Percentiles rank a stretch among this genome's conserved stretches.
Conservation (phyloP, 2,113 vertebrate species). For the Pseudopipra pipra region DNA sequence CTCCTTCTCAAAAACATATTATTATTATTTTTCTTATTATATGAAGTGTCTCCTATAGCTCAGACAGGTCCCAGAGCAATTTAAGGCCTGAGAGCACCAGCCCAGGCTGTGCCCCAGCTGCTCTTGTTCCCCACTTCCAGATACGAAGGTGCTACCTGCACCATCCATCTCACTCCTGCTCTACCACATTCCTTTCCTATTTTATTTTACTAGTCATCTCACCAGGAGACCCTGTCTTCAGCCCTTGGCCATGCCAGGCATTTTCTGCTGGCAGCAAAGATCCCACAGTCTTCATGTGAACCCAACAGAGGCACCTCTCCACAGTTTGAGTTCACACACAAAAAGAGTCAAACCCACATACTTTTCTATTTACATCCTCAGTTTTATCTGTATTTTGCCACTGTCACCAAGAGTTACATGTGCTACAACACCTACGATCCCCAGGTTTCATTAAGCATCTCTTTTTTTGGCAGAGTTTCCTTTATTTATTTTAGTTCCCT, state of each 20-base stretch:
- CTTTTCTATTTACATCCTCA: not conserved
- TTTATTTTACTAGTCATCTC: not conserved
- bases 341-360: not conserved
- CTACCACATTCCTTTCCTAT: not conserved
- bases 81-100: not conserved
- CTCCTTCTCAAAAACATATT: not conserved
- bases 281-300: accelerated
- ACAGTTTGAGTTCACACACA: not conserved
- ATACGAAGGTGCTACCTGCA: not conserved
- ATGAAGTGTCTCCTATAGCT: not conserved
- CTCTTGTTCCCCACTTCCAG: not conserved
- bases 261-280: not conserved
- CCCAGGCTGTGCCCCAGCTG: not conserved
- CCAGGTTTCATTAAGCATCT: not conserved
- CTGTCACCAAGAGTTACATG: not conserved
- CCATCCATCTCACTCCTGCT: accelerated
- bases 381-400: not conserved
- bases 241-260: not conserved
- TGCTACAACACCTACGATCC: not conserved
- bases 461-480: not conserved
- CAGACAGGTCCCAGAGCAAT: not conserved
- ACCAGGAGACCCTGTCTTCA: not conserved
- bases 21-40: not conserved
- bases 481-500: not conserved
- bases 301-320: not conserved